Evolutionary conservation across 2,888 invertebrate genomes (phyloP).

Genomic region (Rugalucina vietnamica): DNA sequence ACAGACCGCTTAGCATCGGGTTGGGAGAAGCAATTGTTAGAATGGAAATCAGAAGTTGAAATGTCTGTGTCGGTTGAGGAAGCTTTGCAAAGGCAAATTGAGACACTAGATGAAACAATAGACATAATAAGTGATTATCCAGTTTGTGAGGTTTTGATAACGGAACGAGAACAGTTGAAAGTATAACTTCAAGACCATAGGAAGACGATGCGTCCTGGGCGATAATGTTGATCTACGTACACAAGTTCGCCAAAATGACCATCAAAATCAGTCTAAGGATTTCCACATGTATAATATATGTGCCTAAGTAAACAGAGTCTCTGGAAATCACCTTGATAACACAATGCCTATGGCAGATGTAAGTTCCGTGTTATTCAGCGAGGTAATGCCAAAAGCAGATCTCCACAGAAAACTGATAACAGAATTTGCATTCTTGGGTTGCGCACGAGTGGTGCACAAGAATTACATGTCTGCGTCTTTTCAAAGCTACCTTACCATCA

Average conservation of each 20-base stretch:
- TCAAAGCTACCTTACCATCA: not conserved
- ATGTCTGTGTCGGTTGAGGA: not conserved
- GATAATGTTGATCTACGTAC: conserved; percentile 55
- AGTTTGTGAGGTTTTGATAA: not conserved
- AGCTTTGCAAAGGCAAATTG: conserved; percentile 5
- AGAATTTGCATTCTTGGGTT: conserved; percentile 23
- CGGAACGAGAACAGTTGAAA: conserved; percentile 6
- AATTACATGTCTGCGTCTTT: conserved; percentile 20
- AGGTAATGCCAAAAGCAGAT: conserved; percentile 23
- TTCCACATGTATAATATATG: conserved; percentile 50
- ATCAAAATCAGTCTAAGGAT: conserved; percentile 35
- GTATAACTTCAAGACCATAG: conserved; percentile 33
- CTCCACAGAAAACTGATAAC: not conserved
- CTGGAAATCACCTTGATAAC: conserved; percentile 44
- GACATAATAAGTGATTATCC: not conserved
- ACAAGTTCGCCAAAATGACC: conserved; percentile 42
- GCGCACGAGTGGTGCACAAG: conserved; percentile 19
- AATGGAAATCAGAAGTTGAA: conserved; percentile 5
- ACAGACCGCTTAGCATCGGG: conserved; percentile 13
- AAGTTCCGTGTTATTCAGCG: conserved; percentile 14
- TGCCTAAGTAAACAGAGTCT: conserved; percentile 40
- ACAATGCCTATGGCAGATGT: conserved; percentile 13
- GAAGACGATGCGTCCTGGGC: conserved; percentile 42
- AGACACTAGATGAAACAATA: conserved; percentile 12
- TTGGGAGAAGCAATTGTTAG: not conserved